Evolutionary conservation across 2,888 invertebrate species (phyloP).

Genomic region (Lumbricus terrestris): DNA sequence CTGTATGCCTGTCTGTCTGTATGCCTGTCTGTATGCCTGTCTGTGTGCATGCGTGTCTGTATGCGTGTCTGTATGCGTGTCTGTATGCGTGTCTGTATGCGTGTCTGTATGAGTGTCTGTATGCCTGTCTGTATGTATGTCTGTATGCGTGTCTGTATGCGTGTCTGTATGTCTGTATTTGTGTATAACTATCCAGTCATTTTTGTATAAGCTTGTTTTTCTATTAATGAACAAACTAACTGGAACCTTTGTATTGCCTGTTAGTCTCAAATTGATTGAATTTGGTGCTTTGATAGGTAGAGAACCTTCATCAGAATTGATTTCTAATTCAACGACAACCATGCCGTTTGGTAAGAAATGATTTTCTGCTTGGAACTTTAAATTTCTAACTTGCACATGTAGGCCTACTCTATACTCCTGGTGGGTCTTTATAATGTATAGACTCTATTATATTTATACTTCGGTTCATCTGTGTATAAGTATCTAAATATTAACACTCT

Average conservation of each 20-base stretch:
- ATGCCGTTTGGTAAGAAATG: constrained; percentile 8
- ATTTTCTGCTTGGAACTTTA: background rate
- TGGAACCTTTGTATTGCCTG: background rate
- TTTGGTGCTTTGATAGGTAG: background rate
- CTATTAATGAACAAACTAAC: background rate
- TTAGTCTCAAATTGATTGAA: background rate
- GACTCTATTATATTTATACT: too few species aligned
- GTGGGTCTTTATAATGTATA: background rate
- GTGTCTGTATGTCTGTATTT: background rate
- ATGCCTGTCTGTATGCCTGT: background rate
- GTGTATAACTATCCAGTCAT: background rate
- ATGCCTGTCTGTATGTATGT: background rate
- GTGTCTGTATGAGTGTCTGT: background rate
- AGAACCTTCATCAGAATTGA: background rate
- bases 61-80: too few species aligned
- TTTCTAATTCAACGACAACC: background rate
- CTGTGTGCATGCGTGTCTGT: background rate
- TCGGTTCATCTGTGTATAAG: too few species aligned
- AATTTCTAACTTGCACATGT: too few species aligned
- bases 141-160: background rate
- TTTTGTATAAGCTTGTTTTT: background rate
- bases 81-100: too few species aligned
- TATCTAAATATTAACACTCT: background rate
- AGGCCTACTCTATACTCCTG: too few species aligned
- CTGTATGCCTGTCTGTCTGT: background rate